Evolutionary conservation across 2,797 vertebrate genomes (phyloP), one percentile per base, ranked within the genome.

Genomic region (Helicolenus hilgendorfi): DNA sequence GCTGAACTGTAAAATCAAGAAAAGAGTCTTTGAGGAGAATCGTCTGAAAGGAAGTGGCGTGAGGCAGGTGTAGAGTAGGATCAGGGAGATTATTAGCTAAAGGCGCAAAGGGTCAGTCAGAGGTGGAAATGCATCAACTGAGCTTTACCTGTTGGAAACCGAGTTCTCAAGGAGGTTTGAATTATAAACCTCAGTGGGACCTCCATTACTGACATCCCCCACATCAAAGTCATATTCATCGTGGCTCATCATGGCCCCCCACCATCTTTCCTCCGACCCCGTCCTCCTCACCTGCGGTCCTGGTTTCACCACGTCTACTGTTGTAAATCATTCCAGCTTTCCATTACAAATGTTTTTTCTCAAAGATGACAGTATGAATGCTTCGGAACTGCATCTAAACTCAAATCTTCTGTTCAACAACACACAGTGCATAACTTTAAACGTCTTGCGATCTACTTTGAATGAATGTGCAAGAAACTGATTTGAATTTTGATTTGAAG

Each of bases 151-250:
- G 70, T 8, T 79, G 74, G 67, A 84, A 84, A 77, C 36, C 69
- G 49, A 24, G 9, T 79, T 75, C 24, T 55, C 5, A 53, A 62
- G 60, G 71, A 59, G 41, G 71, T 80, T 41, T 83, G 55, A 71
- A 89, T 73, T 55, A 72, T 84, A 81, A 83, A 29, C 31, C 69
- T 77, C 15, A 11, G 33, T 67, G 69, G 29, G 77, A 90, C 77
- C 85, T 84, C 85, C 72, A 80, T 87, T 86, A 89, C 58, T 81
- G 81, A 67, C 67, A 83, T 41, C 20, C 45, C 8, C 76, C 49
- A 88, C 76, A 79, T 87, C 72, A 74, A 72, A 90, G 65, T 93
- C 84, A 78, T 81, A 79, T 60, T 89, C 78, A 91, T 88, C 78
- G 63, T 64, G 35, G 59, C 74, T 88, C 70, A 83, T 86, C 69